phyloP scores from a whole-genome alignment of 2,113 vertebrate species.

The Siniperca knerii region DNA sequence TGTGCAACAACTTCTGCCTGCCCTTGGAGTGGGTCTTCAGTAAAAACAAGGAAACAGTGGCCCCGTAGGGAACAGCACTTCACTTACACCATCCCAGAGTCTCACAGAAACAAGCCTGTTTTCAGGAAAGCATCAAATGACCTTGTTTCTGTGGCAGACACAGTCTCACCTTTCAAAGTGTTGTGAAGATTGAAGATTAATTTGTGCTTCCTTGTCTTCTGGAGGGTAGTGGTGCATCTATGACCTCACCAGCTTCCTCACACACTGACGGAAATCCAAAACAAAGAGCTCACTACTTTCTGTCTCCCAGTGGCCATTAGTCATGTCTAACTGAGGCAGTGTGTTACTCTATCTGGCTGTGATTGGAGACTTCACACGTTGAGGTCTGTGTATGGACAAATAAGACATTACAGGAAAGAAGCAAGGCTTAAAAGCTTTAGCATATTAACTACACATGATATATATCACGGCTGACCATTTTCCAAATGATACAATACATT shows the following conservation, averaged over 20 bases:
- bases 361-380: constrained; percentile 45
- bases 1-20: constrained; percentile 14
- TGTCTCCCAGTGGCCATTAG: constrained; percentile 53
- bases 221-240: constrained; percentile 29
- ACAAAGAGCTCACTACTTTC: constrained; percentile 67
- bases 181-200: constrained; percentile 54
- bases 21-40: constrained; percentile 30
- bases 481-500: not conserved
- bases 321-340: constrained; percentile 58
- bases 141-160: constrained; percentile 47
- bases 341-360: constrained; percentile 28
- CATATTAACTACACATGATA: not conserved
- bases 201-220: constrained; percentile 45
- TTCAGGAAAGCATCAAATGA: constrained; percentile 50
- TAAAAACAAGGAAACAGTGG: constrained; percentile 42
- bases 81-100: constrained; percentile 25
- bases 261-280: constrained; percentile 62
- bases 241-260: constrained; percentile 37
- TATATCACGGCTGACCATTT: constrained; percentile 1
- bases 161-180: constrained; percentile 48
- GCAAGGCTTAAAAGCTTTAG: not conserved
- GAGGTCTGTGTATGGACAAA: constrained; percentile 22
- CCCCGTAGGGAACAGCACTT: constrained; percentile 33
- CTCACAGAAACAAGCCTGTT: constrained; percentile 35
- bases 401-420: not conserved